Percentiles rank a stretch among this genome's conserved stretches.
These are phyloP conservation scores for Ommatoiulus sabulosus DNA, from an alignment of 2,888 invertebrate species.

Conservation along the genomic window DNA sequence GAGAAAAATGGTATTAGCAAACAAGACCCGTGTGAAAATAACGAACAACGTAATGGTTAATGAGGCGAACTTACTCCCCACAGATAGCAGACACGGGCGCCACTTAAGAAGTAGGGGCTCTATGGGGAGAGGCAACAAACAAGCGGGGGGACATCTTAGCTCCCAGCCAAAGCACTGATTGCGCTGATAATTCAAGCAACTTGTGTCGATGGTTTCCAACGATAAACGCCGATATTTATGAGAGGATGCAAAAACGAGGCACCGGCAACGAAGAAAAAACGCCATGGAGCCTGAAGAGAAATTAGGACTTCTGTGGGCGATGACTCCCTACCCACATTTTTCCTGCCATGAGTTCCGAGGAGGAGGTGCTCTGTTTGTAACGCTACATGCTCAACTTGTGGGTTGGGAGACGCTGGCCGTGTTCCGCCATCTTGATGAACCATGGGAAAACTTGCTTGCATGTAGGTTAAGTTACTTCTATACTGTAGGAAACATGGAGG, in stretches of 20 bases:
- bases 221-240: conserved; percentile 24
- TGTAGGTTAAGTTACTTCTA: no score
- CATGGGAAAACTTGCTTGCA: neutral
- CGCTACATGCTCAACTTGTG: neutral
- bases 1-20: neutral
- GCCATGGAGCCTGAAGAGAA: neutral
- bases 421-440: no score
- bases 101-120: conserved; percentile 7
- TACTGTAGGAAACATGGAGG: no score
- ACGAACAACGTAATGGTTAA: conserved; percentile 6
- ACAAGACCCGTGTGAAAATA: conserved; percentile 21
- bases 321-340: neutral
- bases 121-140: neutral
- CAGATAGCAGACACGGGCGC: neutral
- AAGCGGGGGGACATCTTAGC: neutral
- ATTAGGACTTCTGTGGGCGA: neutral
- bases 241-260: neutral
- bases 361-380: neutral
- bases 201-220: conserved; percentile 1
- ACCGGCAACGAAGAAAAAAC: neutral
- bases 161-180: neutral
- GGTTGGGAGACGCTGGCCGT: neutral
- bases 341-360: neutral
- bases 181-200: neutral
- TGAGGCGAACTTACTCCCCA: neutral